A percentile compares a stretch with the other conserved stretches of the same genome.
Conservation (phyloP, 1,140 invertebrate species). For the Aphaenogaster floridana region DNA sequence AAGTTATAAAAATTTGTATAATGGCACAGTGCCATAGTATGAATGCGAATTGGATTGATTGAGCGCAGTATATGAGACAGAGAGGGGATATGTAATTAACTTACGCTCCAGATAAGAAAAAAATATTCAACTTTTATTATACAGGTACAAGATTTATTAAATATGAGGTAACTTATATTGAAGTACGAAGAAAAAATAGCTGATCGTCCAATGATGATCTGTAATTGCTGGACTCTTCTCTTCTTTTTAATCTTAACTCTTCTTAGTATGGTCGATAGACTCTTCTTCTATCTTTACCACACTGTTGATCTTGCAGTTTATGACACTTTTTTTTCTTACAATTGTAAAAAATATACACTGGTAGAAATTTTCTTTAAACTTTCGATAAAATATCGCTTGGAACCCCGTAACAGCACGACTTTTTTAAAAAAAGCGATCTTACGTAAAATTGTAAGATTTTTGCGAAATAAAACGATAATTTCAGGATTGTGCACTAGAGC, state of each 20-base stretch:
- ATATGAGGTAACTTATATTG: slow-evolving; percentile 78
- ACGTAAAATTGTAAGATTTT: slow-evolving; percentile 60
- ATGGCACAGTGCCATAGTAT: background rate
- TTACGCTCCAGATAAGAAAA: slow-evolving; percentile 61
- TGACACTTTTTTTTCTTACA: slow-evolving; percentile 73
- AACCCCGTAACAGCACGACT: slow-evolving; percentile 59
- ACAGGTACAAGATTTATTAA: slow-evolving; percentile 80
- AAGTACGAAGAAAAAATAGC: slow-evolving; percentile 71
- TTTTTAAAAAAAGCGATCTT: slow-evolving; percentile 59
- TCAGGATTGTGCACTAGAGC: slow-evolving; percentile 73
- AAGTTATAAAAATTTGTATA: background rate
- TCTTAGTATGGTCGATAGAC: slow-evolving; percentile 61
- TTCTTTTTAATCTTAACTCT: slow-evolving; percentile 62
- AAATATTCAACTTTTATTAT: slow-evolving; percentile 80
- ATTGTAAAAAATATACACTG: slow-evolving; percentile 76
- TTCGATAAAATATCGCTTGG: slow-evolving; percentile 61
- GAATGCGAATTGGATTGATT: too few relatives aligned
- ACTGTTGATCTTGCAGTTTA: slow-evolving; percentile 70
- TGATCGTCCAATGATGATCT: slow-evolving; percentile 57
- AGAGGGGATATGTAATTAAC: slow-evolving; percentile 8
- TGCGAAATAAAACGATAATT: slow-evolving; percentile 66
- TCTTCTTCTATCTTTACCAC: slow-evolving; percentile 68
- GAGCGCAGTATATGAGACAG: background rate
- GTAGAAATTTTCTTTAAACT: slow-evolving; percentile 63
- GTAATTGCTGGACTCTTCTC: slow-evolving; percentile 45